Base-by-base conservation (phyloP, 2,888 invertebrate genomes). In the Pristionchus exspectatus region DNA sequence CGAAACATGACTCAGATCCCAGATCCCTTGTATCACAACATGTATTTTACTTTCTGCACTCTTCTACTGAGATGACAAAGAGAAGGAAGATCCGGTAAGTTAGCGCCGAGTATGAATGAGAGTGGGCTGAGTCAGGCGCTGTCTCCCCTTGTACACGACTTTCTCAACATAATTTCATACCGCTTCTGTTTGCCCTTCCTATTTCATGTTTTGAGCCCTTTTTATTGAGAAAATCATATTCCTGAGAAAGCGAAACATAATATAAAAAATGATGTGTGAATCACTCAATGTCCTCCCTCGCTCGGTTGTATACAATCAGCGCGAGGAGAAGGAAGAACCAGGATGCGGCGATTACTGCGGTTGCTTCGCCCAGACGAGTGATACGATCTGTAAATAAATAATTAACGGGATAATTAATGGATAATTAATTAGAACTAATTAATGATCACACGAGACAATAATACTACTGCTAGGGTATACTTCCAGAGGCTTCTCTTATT, bases 321-420 rank as follows among this genome's bases (percentile, higher is more conserved):
- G 81, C 50, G 81, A 81, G 81, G 81, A 81, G 81, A 44, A 81
- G 81, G 50, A 81, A 81, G 81, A 81, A 81, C 81, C 81, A 81
- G 81, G 81, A 81, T 50, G 81, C 7, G 81, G 44, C 81, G 12
- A 81, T 44, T 3, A 81, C 81, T 4, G n/a, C 81, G 7, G 81
- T 81, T 2, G 81, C 81, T 21, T 81, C 81, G 50, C 81, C 44
- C 50, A 81, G 50, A 50, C 44, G 81, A 9, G 54, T 81, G 81
- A 81, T 44, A 0, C 50, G 50, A 54, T 81, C 81, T 81, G 81
- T 5, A 72, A 16, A 21, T 9, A 1, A 21, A 24, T 9, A 18
- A 69, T 38, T 2, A 38, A 38, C 38, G 38, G 38, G 38, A 2
- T 38, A 5, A n/a, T n/a, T n/a, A n/a, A n/a, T n/a, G n/a, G n/a